A percentile compares a stretch with the other conserved stretches of the same genome.
These are phyloP conservation scores for Sebastes taczanowskii DNA, from an alignment of 2,797 vertebrate genomes.

Conservation along the genomic window DNA sequence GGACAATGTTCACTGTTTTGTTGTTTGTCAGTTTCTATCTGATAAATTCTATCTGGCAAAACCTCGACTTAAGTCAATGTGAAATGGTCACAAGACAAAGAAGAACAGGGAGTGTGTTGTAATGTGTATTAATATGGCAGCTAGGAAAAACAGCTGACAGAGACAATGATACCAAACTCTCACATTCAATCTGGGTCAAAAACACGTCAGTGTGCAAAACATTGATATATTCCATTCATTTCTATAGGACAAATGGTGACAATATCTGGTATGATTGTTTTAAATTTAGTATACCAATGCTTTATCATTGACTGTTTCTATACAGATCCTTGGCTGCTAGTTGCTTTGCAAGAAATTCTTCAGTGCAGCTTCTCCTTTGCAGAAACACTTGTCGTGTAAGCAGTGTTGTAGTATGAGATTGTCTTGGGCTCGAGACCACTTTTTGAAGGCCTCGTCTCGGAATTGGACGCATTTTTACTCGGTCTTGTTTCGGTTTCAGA, in stretches of 20 bases:
- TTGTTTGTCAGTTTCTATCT: slow-evolving; percentile 26
- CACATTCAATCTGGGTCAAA: not conserved
- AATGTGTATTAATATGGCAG: not conserved
- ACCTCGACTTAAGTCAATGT: slow-evolving; percentile 12
- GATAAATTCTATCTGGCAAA: slow-evolving; percentile 2
- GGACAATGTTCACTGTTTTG: slow-evolving; percentile 30
- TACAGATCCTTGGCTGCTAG: not conserved
- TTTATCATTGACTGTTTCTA: not conserved
- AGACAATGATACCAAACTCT: slow-evolving; percentile 14
- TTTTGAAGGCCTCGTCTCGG: too few relatives aligned
- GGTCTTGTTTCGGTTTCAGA: too few relatives aligned
- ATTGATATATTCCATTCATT: not conserved
- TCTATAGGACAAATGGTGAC: not conserved
- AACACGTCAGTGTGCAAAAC: not conserved
- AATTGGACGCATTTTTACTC: too few relatives aligned
- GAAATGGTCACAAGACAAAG: slow-evolving; percentile 50
- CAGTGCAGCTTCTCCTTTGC: not conserved
- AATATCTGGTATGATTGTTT: not conserved
- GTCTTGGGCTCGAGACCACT: too few relatives aligned
- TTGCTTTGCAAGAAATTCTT: not conserved
- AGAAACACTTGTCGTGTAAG: not conserved
- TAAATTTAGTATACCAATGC: too few relatives aligned
- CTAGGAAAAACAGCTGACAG: slow-evolving; percentile 40
- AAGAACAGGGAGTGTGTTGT: slow-evolving; percentile 39
- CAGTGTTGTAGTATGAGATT: too few relatives aligned